These are phyloP conservation scores for Poliocrania exsul DNA, from an alignment of 2,797 vertebrate genomes.

Conservation along the genomic window DNA sequence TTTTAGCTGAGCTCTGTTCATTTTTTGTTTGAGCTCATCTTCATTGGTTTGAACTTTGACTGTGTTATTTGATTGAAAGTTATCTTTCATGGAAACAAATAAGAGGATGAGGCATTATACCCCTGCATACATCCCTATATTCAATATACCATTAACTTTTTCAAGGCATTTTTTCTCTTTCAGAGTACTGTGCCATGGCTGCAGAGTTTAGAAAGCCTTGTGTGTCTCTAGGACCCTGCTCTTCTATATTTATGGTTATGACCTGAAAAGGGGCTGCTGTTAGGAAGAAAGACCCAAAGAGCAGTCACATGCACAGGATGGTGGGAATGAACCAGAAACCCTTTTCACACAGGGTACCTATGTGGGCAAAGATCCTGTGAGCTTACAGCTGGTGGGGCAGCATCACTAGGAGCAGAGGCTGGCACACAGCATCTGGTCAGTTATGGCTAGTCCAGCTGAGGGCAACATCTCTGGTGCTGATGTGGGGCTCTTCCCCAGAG, in stretches of 20 bases:
- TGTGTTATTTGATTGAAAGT: not conserved
- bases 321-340: not conserved
- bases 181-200: not conserved
- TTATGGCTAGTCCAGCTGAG: not conserved
- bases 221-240: not conserved
- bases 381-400: not conserved
- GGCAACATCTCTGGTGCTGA: not conserved
- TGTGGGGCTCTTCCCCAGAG: not conserved
- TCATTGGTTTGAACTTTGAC: slow-evolving; percentile 20
- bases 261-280: not conserved
- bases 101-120: not conserved
- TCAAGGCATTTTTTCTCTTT: not conserved
- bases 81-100: not conserved
- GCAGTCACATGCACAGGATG: not conserved
- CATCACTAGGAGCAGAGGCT: not conserved
- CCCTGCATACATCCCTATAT: not conserved
- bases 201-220: not conserved
- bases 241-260: not conserved
- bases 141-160: not conserved
- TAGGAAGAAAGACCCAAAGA: not conserved
- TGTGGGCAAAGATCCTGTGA: not conserved
- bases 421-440: accelerated
- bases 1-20: slow-evolving; percentile 39
- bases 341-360: accelerated
- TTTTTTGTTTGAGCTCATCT: slow-evolving; percentile 29